A percentile compares a stretch with the other conserved stretches of the same genome.
Evolutionary conservation across 2,888 invertebrate genomes (phyloP).

Genomic region (Ditylenchus weischeri): DNA sequence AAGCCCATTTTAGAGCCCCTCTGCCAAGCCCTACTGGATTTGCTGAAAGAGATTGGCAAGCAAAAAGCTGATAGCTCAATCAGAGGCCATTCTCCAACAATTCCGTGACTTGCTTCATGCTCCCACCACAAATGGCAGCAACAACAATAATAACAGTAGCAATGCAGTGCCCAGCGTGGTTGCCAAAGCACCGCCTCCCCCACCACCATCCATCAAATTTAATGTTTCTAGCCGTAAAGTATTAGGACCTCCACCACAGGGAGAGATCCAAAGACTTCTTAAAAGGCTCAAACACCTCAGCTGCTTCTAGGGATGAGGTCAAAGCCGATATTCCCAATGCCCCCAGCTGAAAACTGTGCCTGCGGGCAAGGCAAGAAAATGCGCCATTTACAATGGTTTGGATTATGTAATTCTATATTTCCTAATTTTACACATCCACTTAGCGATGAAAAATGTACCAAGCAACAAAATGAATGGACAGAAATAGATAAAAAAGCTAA

Average conservation of each 20-base stretch:
- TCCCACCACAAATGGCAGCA: too few species aligned
- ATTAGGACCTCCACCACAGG: conserved; percentile 18
- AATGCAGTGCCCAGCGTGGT: background rate
- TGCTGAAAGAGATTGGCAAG: too few species aligned
- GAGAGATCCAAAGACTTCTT: conserved; percentile 19
- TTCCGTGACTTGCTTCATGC: too few species aligned
- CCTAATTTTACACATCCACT: too few species aligned
- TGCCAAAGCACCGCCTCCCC: conserved; percentile 11
- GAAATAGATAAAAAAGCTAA: too few species aligned
- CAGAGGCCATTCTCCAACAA: too few species aligned
- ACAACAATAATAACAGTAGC: background rate
- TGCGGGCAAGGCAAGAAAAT: conserved; percentile 88
- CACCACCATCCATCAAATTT: conserved; percentile 22
- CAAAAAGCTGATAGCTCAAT: too few species aligned
- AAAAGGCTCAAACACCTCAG: conserved; percentile 43
- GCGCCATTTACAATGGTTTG: conserved; percentile 97
- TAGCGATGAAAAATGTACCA: too few species aligned
- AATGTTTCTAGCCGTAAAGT: background rate
- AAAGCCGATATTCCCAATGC: conserved; percentile 42
- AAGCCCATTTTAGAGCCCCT: too few species aligned
- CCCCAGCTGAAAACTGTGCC: conserved; percentile 85
- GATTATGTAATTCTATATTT: too few species aligned
- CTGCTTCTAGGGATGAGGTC: conserved; percentile 37
- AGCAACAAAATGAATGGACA: too few species aligned
- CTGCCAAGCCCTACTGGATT: too few species aligned